A percentile compares a stretch with the other conserved stretches of the same genome.
Evolutionary conservation across 2,113 vertebrate species (phyloP).

Genomic region (Neoarius graeffei): DNA sequence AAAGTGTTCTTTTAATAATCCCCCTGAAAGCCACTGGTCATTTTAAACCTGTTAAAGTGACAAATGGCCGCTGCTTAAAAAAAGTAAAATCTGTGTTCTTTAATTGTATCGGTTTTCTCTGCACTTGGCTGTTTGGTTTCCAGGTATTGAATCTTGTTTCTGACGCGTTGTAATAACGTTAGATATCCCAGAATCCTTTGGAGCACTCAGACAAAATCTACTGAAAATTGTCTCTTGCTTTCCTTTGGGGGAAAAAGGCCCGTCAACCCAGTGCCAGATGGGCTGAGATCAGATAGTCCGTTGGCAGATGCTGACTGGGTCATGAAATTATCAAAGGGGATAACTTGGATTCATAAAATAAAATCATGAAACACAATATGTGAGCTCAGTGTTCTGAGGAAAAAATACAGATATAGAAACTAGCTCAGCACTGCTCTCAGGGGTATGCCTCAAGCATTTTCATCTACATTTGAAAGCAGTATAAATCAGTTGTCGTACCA

Average conservation of each 20-base stretch:
- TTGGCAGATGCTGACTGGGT: background rate
- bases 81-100: background rate
- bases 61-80: background rate
- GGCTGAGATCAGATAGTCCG: background rate
- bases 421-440: constrained; percentile 13
- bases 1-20: background rate
- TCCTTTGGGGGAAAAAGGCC: background rate
- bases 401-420: constrained; percentile 33
- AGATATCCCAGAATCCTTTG: background rate
- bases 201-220: background rate
- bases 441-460: constrained; percentile 8
- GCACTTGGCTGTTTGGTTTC: background rate
- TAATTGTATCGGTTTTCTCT: background rate
- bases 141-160: background rate
- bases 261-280: background rate
- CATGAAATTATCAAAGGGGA: constrained; percentile 1
- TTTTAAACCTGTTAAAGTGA: background rate
- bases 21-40: background rate
- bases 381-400: constrained; percentile 7
- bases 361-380: constrained; percentile 23
- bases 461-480: constrained; percentile 7
- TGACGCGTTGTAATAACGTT: background rate
- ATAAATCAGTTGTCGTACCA: background rate
- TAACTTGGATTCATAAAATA: constrained; percentile 32
- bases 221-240: background rate